A percentile compares a stretch with the other conserved stretches of the same genome.
phyloP scores from a whole-genome alignment of 2,888 invertebrate species.

The Cheilosia variabilis region DNA sequence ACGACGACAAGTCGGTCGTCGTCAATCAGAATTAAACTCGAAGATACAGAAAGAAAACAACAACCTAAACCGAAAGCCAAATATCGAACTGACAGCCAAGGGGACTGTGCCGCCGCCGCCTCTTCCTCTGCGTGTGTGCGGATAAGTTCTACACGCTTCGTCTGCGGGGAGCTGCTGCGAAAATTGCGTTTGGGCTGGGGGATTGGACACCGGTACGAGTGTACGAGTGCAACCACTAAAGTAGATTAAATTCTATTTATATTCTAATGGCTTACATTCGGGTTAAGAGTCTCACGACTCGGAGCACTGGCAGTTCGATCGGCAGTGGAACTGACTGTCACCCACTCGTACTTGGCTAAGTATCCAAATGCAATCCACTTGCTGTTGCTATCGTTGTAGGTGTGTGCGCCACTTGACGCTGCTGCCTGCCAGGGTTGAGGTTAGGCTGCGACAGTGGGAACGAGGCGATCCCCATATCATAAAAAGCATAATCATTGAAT shows the following conservation, averaged over 20 bases:
- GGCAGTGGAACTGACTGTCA: conserved; percentile 60
- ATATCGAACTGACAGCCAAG: conserved; percentile 48
- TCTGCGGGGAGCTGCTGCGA: not conserved
- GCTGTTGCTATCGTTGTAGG: conserved; percentile 6
- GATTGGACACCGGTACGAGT: conserved; percentile 16
- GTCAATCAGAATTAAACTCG: conserved; percentile 71
- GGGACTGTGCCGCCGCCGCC: not conserved
- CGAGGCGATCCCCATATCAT: conserved; percentile 61
- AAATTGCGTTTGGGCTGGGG: conserved; percentile 12
- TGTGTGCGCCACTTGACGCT: conserved; percentile 51
- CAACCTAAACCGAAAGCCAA: conserved; percentile 47
- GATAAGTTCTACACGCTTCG: conserved; percentile 28
- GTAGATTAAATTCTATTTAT: conserved; percentile 73
- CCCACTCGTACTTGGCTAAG: conserved; percentile 65
- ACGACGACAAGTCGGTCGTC: conserved; percentile 35
- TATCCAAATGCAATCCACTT: conserved; percentile 61
- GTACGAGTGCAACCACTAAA: conserved; percentile 71
- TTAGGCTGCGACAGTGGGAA: conserved; percentile 7
- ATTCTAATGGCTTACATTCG: conserved; percentile 74
- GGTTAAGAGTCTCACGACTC: conserved; percentile 69
- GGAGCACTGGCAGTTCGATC: conserved; percentile 56
- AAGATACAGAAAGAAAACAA: conserved; percentile 44
- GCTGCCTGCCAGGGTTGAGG: conserved; percentile 53
- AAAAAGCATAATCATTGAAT: conserved; percentile 73
- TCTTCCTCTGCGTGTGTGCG: not conserved